These are phyloP conservation scores for Octonoba sinensis DNA, from an alignment of 2,888 invertebrate genomes.

Conservation along the genomic window DNA sequence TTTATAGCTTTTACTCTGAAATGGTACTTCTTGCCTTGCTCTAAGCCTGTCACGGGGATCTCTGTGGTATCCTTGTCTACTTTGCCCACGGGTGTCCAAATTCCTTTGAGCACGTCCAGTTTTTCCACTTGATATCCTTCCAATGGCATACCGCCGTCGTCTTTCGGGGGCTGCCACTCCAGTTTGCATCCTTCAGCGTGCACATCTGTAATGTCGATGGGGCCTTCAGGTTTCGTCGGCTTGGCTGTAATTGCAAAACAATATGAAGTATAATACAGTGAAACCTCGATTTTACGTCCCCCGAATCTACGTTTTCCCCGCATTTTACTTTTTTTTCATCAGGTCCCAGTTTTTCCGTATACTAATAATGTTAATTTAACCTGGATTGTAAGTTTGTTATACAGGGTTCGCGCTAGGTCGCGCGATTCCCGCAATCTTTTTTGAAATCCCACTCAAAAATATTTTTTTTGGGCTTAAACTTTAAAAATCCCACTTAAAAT, in stretches of 20 bases:
- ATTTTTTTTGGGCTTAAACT: too few relatives aligned
- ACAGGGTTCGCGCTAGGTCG: too few relatives aligned
- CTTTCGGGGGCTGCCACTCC: conserved; percentile 93
- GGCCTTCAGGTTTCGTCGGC: conserved; percentile 78
- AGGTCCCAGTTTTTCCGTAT: too few relatives aligned
- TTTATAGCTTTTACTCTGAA: conserved; percentile 98
- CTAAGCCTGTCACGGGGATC: conserved; percentile 80
- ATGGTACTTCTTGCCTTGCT: conserved; percentile 96
- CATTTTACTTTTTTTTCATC: too few relatives aligned
- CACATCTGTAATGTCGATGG: conserved; percentile 87
- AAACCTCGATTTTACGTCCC: too few relatives aligned
- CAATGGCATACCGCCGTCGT: conserved; percentile 94
- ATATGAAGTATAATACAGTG: too few relatives aligned
- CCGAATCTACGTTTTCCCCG: too few relatives aligned
- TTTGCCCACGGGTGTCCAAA: conserved; percentile 93
- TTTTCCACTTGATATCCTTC: conserved; percentile 87
- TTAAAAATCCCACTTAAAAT: too few relatives aligned
- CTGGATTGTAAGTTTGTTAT: too few relatives aligned
- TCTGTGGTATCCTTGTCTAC: conserved; percentile 83
- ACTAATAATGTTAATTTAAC: too few relatives aligned
- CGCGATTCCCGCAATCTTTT: too few relatives aligned
- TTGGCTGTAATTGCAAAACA: conserved; percentile 68
- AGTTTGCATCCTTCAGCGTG: conserved; percentile 92
- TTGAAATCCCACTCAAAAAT: too few relatives aligned
- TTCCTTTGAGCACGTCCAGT: conserved; percentile 74